These are phyloP conservation scores for Phymorhynchus buccinoides DNA, from an alignment of 1,140 invertebrate species.

Conservation along the genomic window DNA sequence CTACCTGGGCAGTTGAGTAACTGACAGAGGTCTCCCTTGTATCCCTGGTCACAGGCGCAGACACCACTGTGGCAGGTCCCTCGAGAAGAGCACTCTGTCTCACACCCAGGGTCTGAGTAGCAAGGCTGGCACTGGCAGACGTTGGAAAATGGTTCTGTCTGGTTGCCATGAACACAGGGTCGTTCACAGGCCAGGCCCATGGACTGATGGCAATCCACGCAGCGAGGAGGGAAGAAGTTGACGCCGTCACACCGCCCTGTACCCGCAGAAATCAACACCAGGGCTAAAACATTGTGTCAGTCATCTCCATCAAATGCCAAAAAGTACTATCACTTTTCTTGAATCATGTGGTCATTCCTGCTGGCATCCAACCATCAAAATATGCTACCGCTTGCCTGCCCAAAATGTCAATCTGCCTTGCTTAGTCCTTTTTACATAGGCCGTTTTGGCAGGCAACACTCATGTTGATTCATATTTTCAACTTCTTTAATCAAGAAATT, in stretches of 20 bases:
- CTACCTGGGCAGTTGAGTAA: conserved; percentile 57
- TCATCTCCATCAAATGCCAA: no score
- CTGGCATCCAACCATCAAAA: no score
- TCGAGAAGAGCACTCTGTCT: conserved; percentile 55
- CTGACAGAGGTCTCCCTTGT: conserved; percentile 68
- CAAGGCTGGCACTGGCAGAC: conserved; percentile 60
- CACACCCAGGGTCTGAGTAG: conserved; percentile 58
- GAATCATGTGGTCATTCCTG: no score
- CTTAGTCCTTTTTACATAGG: no score
- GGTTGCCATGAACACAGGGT: conserved; percentile 60
- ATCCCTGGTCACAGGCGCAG: conserved; percentile 69
- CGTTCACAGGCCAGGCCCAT: conserved; percentile 64
- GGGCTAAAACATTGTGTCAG: no score
- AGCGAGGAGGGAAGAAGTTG: conserved; percentile 58
- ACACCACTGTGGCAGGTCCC: conserved; percentile 57
- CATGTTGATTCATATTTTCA: no score
- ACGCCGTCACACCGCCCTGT: conserved; percentile 53
- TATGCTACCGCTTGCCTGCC: no score
- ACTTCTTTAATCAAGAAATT: no score
- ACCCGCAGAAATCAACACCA: no score
- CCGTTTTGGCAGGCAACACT: no score
- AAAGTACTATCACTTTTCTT: no score
- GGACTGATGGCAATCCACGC: conserved; percentile 57
- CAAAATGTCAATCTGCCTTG: no score
- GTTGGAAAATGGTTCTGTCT: conserved; percentile 54